Percentiles rank a stretch among this genome's conserved stretches.
phyloP scores from a whole-genome alignment of 2,113 vertebrate species.

The Psittacara wagleri region DNA sequence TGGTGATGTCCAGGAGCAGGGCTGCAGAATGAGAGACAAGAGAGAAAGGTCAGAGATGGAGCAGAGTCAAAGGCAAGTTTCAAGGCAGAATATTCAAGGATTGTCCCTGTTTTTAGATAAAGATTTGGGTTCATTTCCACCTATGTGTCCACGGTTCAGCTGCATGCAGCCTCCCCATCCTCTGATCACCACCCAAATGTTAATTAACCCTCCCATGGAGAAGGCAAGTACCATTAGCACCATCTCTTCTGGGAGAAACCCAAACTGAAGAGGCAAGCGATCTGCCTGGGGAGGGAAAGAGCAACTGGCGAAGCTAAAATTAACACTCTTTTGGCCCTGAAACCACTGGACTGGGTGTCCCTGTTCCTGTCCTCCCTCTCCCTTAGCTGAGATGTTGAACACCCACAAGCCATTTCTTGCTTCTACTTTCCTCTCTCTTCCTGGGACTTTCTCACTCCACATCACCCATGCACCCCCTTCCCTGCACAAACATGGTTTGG shows the following conservation, averaged over 20 bases:
- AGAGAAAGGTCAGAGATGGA: not conserved
- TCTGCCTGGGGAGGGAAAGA: not conserved
- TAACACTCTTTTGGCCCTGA: not conserved
- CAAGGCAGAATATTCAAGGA: not conserved
- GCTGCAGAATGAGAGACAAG: slow-evolving; percentile 66
- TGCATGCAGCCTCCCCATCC: not conserved
- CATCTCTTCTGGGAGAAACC: not conserved
- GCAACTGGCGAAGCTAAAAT: not conserved
- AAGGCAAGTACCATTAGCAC: not conserved
- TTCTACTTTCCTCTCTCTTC: not conserved
- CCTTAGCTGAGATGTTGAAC: not conserved
- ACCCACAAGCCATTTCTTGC: not conserved
- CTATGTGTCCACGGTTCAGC: rapidly evolving
- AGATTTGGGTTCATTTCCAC: not conserved
- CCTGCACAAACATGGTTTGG: not conserved
- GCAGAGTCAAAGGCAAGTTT: not conserved
- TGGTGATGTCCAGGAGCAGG: slow-evolving; percentile 89
- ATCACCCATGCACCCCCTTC: not conserved
- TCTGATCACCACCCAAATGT: not conserved
- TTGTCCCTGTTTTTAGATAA: not conserved
- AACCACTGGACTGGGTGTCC: not conserved
- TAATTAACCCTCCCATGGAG: not conserved
- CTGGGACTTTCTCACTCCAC: not conserved
- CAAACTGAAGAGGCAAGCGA: rapidly evolving
- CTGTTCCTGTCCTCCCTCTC: not conserved